Conservation (phyloP, 1,140 invertebrate genomes). For the Lasioglossum baleicum region DNA sequence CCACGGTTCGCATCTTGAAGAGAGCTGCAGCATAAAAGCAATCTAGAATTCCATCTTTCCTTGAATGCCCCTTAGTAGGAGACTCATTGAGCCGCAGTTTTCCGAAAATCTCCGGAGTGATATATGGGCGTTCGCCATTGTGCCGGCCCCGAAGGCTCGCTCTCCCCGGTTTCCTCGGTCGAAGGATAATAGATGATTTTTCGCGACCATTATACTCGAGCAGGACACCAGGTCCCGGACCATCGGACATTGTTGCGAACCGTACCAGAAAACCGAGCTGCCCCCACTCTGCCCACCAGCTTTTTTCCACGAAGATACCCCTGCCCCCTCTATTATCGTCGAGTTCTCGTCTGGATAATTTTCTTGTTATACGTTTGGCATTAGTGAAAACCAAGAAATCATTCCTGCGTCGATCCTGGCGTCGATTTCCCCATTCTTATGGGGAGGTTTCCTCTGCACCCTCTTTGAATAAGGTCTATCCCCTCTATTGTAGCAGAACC, state of each 20-base stretch:
- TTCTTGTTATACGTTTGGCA: conserved; percentile 76
- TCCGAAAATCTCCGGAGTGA: conserved; percentile 73
- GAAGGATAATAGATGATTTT: conserved; percentile 79
- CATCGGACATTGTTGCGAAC: conserved; percentile 73
- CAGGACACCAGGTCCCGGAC: conserved; percentile 63
- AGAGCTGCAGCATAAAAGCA: conserved; percentile 14
- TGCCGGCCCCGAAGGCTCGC: conserved; percentile 50
- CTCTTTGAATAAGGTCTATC: background rate
- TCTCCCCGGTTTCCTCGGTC: conserved; percentile 27
- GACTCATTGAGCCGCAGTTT: conserved; percentile 74
- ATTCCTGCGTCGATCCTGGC: background rate
- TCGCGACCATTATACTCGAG: conserved; percentile 74
- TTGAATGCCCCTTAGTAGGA: conserved; percentile 50
- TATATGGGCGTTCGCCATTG: conserved; percentile 78
- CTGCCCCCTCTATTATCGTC: conserved; percentile 3
- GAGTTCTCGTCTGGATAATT: conserved; percentile 66
- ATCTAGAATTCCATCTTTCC: conserved; percentile 38
- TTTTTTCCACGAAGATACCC: conserved; percentile 1
- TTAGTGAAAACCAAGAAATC: conserved; percentile 65
- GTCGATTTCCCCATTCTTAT: background rate
- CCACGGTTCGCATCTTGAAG: conserved; percentile 30
- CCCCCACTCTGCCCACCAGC: conserved; percentile 10
- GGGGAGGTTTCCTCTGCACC: too few species aligned
- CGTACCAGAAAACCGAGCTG: conserved; percentile 63
- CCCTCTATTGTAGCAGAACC: conserved; percentile 56